Evolutionary conservation across 2,113 vertebrate genomes (phyloP), one percentile per base, ranked within the genome.

Genomic region (Numenius arquata): DNA sequence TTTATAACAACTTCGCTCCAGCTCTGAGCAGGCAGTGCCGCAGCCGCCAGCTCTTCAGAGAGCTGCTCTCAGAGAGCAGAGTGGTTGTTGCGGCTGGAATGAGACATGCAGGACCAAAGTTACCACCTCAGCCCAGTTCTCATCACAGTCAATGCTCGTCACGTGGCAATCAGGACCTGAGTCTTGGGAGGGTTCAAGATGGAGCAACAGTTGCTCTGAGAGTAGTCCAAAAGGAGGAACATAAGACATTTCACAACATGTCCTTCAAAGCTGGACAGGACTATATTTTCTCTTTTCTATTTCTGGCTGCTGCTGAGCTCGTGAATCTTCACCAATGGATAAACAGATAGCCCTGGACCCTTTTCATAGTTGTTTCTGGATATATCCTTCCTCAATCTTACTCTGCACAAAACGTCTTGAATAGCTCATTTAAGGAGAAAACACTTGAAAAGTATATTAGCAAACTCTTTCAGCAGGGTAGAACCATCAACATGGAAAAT

Each of bases 401-500:
- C 82, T 82, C 93, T 89, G 83, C 77, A 95, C 77, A 96, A 96
- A 98, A 98, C 94, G 98, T 97, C 96, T 97, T 98, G 98, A 98
- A 98, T 98, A 97, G 97, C 95, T 98, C 98, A 98, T 98, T 98
- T 98, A 97, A 97, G 96, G 90, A 96, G 95, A 98, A 97, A 97
- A 97, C 96, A 98, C 98, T 98, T 97, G 97, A 97, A 97, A 97
- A 98, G 97, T 98, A 95, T 98, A 98, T 98, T 98, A 98, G 98
- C 96, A 98, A 98, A 98, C 96, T 98, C 98, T 98, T 98, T 98
- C 97, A 98, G 94, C 97, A 95, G 96, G 92, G 95, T 97, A 98
- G 98, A 98, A 97, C 97, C 95, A 98, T 97, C 97, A 96, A 97
- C 97, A 98, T 97, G 96, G 97, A 98, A 98, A 98, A 98, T 98